These are phyloP conservation scores for Heliconius cydno DNA, from an alignment of 2,888 invertebrate species.

Conservation along the genomic window DNA sequence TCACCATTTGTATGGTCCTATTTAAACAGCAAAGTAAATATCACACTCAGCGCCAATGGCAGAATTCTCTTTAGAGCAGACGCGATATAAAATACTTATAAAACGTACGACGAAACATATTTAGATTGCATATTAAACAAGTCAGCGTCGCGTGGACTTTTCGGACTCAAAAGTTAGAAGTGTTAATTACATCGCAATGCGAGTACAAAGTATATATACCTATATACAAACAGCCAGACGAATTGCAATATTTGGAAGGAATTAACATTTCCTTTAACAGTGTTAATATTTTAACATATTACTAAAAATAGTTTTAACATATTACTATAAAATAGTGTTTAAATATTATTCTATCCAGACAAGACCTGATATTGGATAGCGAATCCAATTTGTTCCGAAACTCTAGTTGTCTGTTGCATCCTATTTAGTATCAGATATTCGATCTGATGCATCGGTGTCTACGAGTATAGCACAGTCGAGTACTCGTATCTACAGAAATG, in stretches of 20 bases:
- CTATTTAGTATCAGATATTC: constrained; percentile 36
- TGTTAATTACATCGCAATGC: constrained; percentile 31
- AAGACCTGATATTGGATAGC: constrained; percentile 9
- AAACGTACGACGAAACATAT: constrained; percentile 31
- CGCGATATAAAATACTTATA: constrained; percentile 32
- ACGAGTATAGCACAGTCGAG: constrained; percentile 30
- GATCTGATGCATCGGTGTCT: constrained; percentile 30
- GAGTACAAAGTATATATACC: not conserved
- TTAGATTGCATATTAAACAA: constrained; percentile 32
- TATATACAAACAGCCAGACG: not conserved
- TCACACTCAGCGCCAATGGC: constrained; percentile 26
- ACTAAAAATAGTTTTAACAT: not conserved
- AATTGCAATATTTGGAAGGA: constrained; percentile 17
- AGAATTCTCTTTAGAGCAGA: constrained; percentile 34
- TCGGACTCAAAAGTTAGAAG: constrained; percentile 26
- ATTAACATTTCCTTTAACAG: not conserved
- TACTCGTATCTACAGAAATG: constrained; percentile 36
- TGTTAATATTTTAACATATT: not conserved
- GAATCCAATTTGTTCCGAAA: constrained; percentile 31
- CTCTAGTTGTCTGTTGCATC: constrained; percentile 23
- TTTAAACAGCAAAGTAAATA: constrained; percentile 42
- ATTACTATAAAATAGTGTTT: too few species aligned
- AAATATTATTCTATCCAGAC: not conserved
- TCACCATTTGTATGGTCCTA: constrained; percentile 27
- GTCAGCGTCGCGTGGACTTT: constrained; percentile 24